Evolutionary conservation across 2,113 vertebrate species (phyloP), one percentile per base, ranked within the genome.

Genomic region (Glaucomys volans): DNA sequence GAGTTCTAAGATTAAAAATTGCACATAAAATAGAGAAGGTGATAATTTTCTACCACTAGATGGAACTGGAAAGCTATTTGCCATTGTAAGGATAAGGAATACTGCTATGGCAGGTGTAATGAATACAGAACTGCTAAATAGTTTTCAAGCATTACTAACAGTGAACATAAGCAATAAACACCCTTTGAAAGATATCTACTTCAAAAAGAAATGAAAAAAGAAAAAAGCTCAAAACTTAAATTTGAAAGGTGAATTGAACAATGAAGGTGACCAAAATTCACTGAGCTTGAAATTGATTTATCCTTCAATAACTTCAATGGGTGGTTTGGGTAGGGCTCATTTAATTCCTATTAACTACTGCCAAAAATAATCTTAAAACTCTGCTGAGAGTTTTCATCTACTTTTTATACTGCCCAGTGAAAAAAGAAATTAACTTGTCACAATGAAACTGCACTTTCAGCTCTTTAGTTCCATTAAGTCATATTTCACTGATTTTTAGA

Each of bases 1-100:
- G 42, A 87, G 13, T 64, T 71, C 14, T 42, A 62, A 86, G 30
- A 84, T 30, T 57, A 35, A 71, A 93, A 50, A 18, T 52, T 35
- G 20, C 5, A 72, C 37, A 44, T 22, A 74, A 8, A 72, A 24
- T 18, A 44, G 8, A n/a, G 4, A 79, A 57, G 2, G 12, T 77
- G 64, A 74, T 69, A 28, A 69, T 84, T 91, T 93, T 84, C 74
- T 42, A 44, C 95, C 96, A 93, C 96, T 94, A 97, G 97, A 66
- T 97, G 96, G 96, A 95, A 94, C 35, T 44, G 5, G 26, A 84
- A 87, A 90, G 59, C 91, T 93, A n/a, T 44, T 69, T 67, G 42
- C 20, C 40, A 66, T 35, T 80, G 62, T 85, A 47, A 86, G 22
- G 1, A 62, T 24, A 64, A 77, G 40, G 24, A 67, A 85, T 32